phyloP scores from a whole-genome alignment of 2,888 invertebrate genomes.

The Mimachlamys varia region DNA sequence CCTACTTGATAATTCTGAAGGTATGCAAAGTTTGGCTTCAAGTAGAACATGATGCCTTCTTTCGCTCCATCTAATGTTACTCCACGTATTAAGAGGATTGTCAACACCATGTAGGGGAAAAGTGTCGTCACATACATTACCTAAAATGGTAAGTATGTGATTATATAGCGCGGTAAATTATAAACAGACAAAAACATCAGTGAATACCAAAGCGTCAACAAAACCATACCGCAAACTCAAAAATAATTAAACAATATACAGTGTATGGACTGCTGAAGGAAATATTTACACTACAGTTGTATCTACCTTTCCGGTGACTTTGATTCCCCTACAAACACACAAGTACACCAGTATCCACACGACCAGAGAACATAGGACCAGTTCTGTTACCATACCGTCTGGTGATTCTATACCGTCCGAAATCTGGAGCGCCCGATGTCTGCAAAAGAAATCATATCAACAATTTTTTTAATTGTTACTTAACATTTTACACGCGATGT shows the following conservation, averaged over 20 bases:
- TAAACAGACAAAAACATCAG: too few relatives aligned
- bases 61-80: neutral
- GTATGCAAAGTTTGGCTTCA: neutral
- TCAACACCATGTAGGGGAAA: constrained; percentile 5
- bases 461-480: too few relatives aligned
- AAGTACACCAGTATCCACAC: neutral
- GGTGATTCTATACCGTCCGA: neutral
- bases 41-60: neutral
- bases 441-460: too few relatives aligned
- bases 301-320: neutral
- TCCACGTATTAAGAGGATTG: constrained; percentile 4
- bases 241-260: too few relatives aligned
- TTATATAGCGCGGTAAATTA: too few relatives aligned
- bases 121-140: neutral
- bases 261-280: too few relatives aligned
- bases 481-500: too few relatives aligned
- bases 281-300: too few relatives aligned
- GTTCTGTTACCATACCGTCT: neutral
- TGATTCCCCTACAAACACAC: constrained; percentile 9
- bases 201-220: too few relatives aligned
- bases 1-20: neutral
- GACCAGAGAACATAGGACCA: neutral
- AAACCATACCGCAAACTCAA: too few relatives aligned
- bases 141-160: neutral
- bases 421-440: neutral